Percentiles rank a stretch among this genome's conserved stretches.
phyloP scores from a whole-genome alignment of 2,113 vertebrate genomes.

The Garra rufa region DNA sequence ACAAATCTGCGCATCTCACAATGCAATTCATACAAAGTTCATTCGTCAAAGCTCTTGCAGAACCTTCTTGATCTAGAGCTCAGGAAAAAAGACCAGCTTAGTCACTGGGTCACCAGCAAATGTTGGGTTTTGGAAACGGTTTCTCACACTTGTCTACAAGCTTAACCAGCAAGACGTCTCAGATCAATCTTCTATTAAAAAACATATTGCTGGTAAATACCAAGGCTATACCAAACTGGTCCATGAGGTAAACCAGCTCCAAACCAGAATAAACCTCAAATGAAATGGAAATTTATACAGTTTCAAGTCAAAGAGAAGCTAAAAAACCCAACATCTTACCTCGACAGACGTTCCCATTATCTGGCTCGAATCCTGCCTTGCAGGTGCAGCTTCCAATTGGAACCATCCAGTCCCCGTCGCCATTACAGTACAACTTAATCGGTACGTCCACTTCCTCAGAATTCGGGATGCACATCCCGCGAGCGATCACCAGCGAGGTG shows the following conservation, averaged over 20 bases:
- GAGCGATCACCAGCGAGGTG: constrained; percentile 95
- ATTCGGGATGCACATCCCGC: constrained; percentile 92
- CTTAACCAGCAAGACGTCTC: background rate
- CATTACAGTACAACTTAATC: constrained; percentile 98
- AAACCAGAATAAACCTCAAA: background rate
- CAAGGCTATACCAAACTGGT: background rate
- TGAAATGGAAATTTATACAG: background rate
- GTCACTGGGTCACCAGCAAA: background rate
- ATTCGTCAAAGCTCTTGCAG: background rate
- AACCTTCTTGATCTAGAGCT: background rate
- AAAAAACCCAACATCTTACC: constrained; percentile 76
- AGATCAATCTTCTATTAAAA: background rate
- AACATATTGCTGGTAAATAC: background rate
- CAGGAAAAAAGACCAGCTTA: background rate
- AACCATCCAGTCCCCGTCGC: constrained; percentile 99
- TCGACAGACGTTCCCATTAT: constrained; percentile 92
- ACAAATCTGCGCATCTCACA: constrained; percentile 10
- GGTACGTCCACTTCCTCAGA: constrained; percentile 97
- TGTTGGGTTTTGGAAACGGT: background rate
- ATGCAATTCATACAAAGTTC: background rate
- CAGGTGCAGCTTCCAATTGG: constrained; percentile 97
- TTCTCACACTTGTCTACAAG: background rate
- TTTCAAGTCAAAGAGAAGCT: background rate
- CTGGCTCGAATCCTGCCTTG: constrained; percentile 94
- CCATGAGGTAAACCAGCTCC: background rate